Percentiles rank a stretch among this genome's conserved stretches.
phyloP scores from a whole-genome alignment of 2,113 vertebrate genomes.

The Catagonus wagneri region DNA sequence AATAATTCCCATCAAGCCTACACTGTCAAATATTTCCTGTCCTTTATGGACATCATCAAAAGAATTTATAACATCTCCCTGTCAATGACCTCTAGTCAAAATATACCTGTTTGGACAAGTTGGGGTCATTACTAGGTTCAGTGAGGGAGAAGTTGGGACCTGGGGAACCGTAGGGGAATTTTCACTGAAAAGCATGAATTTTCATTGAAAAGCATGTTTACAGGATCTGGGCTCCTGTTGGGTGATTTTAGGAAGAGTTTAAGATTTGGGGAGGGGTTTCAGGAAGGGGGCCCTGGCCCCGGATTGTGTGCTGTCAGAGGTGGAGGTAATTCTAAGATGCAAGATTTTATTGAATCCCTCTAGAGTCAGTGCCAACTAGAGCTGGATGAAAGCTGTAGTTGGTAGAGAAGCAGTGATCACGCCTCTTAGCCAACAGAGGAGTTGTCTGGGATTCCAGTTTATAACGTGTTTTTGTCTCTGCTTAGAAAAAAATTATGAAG shows the following conservation, averaged over 20 bases:
- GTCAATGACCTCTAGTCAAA: neutral
- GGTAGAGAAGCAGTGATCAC: neutral
- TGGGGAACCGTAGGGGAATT: neutral
- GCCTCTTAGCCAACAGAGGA: neutral
- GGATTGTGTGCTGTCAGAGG: neutral
- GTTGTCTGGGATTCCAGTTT: neutral
- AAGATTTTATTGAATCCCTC: neutral
- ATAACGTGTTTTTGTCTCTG: neutral
- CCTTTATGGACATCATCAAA: neutral
- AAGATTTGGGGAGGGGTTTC: neutral
- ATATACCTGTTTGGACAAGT: neutral
- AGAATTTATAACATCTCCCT: neutral
- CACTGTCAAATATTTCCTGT: neutral
- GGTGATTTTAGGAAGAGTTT: neutral
- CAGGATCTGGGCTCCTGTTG: neutral
- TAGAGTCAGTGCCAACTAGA: neutral
- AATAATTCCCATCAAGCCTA: neutral
- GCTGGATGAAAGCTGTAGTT: neutral
- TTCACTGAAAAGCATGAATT: neutral
- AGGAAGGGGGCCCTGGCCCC: neutral
- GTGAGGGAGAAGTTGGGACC: accelerated
- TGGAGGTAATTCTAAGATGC: neutral
- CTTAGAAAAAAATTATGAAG: neutral
- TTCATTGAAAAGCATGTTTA: neutral
- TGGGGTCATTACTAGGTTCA: neutral